Conservation (phyloP, 2,113 vertebrate genomes). For the Petrocephalus zakoni region DNA sequence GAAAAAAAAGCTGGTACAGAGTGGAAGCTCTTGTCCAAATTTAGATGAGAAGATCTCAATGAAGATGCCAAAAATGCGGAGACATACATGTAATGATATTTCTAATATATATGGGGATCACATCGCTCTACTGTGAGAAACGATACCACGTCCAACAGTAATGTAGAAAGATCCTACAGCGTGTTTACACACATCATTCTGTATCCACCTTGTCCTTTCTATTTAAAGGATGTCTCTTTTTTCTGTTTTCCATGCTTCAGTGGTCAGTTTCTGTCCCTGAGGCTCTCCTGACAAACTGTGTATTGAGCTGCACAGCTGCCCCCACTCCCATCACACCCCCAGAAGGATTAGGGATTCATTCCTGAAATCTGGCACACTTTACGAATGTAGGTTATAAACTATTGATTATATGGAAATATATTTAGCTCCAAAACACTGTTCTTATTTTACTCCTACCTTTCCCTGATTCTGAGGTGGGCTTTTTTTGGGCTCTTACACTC, state of each 20-base stretch:
- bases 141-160: neutral
- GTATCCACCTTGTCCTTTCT: neutral
- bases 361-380: slow-evolving; percentile 4
- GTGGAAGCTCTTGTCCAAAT: neutral
- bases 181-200: neutral
- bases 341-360: neutral
- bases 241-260: slow-evolving; percentile 1
- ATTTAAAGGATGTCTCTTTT: slow-evolving; percentile 9
- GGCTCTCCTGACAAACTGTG: slow-evolving; percentile 14
- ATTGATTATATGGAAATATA: slow-evolving; percentile 2
- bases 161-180: neutral
- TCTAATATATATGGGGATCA: neutral
- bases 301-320: neutral
- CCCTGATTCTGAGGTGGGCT: neutral
- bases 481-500: neutral
- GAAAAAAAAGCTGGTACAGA: neutral
- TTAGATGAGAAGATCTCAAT: neutral
- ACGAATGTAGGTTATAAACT: neutral
- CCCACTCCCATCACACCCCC: neutral
- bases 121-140: neutral
- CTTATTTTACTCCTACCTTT: neutral
- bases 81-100: neutral
- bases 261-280: slow-evolving; percentile 10
- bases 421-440: neutral
- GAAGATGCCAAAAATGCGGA: neutral